These are phyloP conservation scores for Pelagia noctiluca DNA, from an alignment of 30 jellyfish, hydroid and myxozoan species.

Conservation along the genomic window DNA sequence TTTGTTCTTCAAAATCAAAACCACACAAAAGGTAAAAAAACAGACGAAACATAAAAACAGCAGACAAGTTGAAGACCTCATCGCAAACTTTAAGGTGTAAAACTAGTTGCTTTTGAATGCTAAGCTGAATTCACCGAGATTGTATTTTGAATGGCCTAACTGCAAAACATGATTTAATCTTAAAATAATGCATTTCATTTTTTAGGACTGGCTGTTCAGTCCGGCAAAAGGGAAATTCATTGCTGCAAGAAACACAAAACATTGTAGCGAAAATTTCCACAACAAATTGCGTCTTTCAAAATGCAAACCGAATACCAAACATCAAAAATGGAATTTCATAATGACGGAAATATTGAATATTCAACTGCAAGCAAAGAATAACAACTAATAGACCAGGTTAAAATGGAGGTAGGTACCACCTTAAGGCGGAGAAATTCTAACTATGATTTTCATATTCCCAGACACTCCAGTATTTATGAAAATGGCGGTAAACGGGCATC, in stretches of 20 bases:
- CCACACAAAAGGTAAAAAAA: neutral
- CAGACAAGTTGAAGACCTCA: neutral
- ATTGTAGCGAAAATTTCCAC: slow-evolving; percentile 36
- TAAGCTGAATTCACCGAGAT: too few relatives aligned
- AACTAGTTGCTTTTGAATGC: too few relatives aligned
- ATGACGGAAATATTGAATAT: slow-evolving; percentile 72
- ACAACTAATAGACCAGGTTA: too few relatives aligned
- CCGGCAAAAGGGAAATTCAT: slow-evolving; percentile 42
- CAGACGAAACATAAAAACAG: neutral
- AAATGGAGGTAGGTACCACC: too few relatives aligned
- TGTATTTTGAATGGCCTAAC: too few relatives aligned
- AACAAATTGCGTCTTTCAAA: slow-evolving; percentile 5
- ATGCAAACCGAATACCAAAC: slow-evolving; percentile 23
- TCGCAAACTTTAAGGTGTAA: too few relatives aligned
- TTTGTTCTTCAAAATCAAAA: slow-evolving; percentile 17
- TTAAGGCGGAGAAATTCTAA: too few relatives aligned
- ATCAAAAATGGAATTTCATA: slow-evolving; percentile 61
- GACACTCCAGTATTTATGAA: too few relatives aligned
- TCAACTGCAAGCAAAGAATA: slow-evolving; percentile 49
- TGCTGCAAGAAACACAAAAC: slow-evolving; percentile 50
- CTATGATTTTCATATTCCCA: too few relatives aligned
- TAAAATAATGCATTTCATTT: neutral
- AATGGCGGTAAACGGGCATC: too few relatives aligned
- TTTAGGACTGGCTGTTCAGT: slow-evolving; percentile 68
- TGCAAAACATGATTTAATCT: neutral